Evolutionary conservation across 2,797 vertebrate genomes (phyloP), one percentile per base, ranked within the genome.

Genomic region (Okamejei kenojei): DNA sequence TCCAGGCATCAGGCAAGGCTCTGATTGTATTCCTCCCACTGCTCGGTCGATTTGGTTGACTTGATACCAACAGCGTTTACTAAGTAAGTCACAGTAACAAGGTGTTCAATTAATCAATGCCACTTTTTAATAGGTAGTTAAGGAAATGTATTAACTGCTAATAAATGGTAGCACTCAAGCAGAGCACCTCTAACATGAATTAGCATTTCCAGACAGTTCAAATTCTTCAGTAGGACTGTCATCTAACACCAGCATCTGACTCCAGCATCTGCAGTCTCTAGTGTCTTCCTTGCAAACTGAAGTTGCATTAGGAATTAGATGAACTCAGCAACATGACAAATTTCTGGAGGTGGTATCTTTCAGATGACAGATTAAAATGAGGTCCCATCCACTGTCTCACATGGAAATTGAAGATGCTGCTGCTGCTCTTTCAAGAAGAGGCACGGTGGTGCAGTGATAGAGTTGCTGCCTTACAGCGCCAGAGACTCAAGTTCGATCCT

Each of bases 41-140:
- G 61, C 0, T n/a, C 1, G 29, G 3, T 76, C 11, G 26, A 6
- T 63, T 13, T 32, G n/a, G 35, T 68, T 35, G 84, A 88, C 61
- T 88, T 68, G 10, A 35, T 68, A 88, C 13, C 84, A 88, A 32
- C 84, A 21, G 63, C n/a, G n/a, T 65, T 35, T 21, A 35, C 84
- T 32, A n/a, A 88, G 19, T 88, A 65, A 86, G 17, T 21, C n/a
- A 68, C 15, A 68, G 63, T 32, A 88, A 68, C 63, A 68, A 88
- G 61, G 21, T 35, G 17, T 35, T 88, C 84, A 68, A 88, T 88
- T 68, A 68, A 68, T 88, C 84, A 88, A 88, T 88, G 84, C 32
- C 84, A 68, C n/a, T 88, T 88, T 68, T 88, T 68, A 65, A 88
- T 68, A 88, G 84, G 21, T 32, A 9, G n/a, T 19, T 68, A 88